These are phyloP conservation scores for Apamea crenata DNA, from an alignment of 2,888 invertebrate genomes.

Conservation along the genomic window DNA sequence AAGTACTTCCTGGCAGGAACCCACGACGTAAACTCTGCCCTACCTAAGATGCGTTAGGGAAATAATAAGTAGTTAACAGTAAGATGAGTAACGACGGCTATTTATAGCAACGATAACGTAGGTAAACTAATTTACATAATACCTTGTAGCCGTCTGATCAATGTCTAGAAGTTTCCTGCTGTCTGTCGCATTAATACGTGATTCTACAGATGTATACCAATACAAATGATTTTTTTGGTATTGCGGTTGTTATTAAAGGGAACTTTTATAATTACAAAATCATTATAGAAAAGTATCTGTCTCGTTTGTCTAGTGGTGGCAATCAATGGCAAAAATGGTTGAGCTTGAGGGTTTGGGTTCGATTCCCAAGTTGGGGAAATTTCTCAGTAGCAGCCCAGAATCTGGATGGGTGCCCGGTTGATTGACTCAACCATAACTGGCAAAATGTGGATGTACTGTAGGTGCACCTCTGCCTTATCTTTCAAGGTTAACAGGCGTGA, in stretches of 20 bases:
- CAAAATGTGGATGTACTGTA: neutral
- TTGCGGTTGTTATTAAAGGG: neutral
- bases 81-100: slow-evolving; percentile 16
- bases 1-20: slow-evolving; percentile 7
- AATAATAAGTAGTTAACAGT: slow-evolving; percentile 2
- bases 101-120: slow-evolving; percentile 29
- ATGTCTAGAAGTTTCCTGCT: slow-evolving; percentile 24
- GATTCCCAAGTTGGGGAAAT: neutral
- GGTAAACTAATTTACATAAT: slow-evolving; percentile 36
- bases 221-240: neutral
- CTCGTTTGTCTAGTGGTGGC: neutral
- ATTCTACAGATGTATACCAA: neutral
- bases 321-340: neutral
- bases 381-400: neutral
- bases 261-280: neutral
- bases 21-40: neutral
- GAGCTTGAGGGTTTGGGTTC: neutral
- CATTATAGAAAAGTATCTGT: neutral
- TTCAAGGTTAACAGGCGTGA: neutral
- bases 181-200: slow-evolving; percentile 19
- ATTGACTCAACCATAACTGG: neutral
- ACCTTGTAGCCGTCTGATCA: slow-evolving; percentile 22
- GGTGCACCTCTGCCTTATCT: neutral
- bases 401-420: neutral
- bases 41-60: neutral